Percentiles rank a stretch among this genome's conserved stretches.
Conservation (phyloP, 2,113 vertebrate genomes). For the Eulacestoma nigropectus region DNA sequence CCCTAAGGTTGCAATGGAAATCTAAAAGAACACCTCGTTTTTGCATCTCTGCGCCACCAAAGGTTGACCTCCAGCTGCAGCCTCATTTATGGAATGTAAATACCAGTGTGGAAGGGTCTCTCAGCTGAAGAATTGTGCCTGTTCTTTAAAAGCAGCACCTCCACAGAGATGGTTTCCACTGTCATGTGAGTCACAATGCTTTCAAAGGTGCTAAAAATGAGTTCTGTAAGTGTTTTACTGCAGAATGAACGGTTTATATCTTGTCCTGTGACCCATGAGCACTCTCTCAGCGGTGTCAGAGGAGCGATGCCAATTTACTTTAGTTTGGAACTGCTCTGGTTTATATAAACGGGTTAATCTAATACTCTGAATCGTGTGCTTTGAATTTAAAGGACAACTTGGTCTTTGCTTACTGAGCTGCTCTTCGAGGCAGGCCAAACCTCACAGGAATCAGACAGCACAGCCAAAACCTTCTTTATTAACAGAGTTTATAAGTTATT, state of each 20-base stretch:
- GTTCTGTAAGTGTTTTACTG: not conserved
- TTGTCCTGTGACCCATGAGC: not conserved
- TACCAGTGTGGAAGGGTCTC: not conserved
- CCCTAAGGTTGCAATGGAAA: not conserved
- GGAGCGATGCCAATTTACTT: not conserved
- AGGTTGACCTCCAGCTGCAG: not conserved
- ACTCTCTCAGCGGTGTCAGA: not conserved
- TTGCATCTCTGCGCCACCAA: fast-evolving
- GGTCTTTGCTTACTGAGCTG: not conserved
- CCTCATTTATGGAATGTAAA: not conserved
- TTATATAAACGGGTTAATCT: not conserved
- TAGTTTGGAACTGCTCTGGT: not conserved
- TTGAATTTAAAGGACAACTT: not conserved
- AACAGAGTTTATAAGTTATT: not conserved
- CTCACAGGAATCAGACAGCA: not conserved
- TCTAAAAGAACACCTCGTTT: not conserved
- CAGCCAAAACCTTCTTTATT: not conserved
- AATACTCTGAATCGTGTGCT: not conserved
- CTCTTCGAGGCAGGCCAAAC: not conserved
- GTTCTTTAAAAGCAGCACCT: not conserved
- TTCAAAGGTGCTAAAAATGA: not conserved
- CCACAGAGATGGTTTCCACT: not conserved
- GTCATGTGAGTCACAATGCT: fast-evolving
- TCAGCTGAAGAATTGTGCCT: not conserved
- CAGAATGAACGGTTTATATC: not conserved